Evolutionary conservation across 37 sponge, comb jelly and placozoan genomes (phyloP).

Genomic region (Chondrosia reniformis): DNA sequence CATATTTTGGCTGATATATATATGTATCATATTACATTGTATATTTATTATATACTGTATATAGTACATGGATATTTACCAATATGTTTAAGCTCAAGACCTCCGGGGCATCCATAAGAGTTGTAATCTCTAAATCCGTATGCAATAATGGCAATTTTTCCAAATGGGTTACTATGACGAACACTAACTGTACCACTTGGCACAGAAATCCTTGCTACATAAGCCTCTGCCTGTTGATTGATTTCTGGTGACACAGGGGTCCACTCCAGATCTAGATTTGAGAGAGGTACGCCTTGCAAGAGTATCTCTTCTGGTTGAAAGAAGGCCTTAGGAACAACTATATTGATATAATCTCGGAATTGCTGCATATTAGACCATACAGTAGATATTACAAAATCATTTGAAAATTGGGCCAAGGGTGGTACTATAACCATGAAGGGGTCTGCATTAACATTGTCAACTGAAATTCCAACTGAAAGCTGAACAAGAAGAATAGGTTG

Average conservation of each 20-base stretch:
- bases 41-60: too few relatives aligned
- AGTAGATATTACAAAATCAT: slow-evolving; percentile 9
- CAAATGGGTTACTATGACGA: slow-evolving; percentile 13
- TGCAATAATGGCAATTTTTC: background rate
- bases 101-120: slow-evolving; percentile 34
- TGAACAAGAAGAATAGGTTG: slow-evolving; percentile 37
- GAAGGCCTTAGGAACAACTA: slow-evolving; percentile 2
- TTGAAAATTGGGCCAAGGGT: slow-evolving; percentile 33
- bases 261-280: background rate
- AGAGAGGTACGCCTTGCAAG: background rate
- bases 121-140: slow-evolving; percentile 32
- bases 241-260: slow-evolving; percentile 10
- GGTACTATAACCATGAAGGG: slow-evolving; percentile 46
- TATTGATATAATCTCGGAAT: slow-evolving; percentile 10
- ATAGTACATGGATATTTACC: too few relatives aligned
- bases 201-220: slow-evolving; percentile 9
- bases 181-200: slow-evolving; percentile 8
- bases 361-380: background rate
- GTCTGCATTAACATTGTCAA: slow-evolving; percentile 30
- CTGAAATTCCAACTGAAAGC: slow-evolving; percentile 24
- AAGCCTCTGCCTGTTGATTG: background rate
- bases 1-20: too few relatives aligned
- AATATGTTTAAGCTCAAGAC: slow-evolving; percentile 24
- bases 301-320: slow-evolving; percentile 5
- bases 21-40: too few relatives aligned